Base-by-base conservation (phyloP, 2,888 invertebrate genomes). In the Brachycybe producta region DNA sequence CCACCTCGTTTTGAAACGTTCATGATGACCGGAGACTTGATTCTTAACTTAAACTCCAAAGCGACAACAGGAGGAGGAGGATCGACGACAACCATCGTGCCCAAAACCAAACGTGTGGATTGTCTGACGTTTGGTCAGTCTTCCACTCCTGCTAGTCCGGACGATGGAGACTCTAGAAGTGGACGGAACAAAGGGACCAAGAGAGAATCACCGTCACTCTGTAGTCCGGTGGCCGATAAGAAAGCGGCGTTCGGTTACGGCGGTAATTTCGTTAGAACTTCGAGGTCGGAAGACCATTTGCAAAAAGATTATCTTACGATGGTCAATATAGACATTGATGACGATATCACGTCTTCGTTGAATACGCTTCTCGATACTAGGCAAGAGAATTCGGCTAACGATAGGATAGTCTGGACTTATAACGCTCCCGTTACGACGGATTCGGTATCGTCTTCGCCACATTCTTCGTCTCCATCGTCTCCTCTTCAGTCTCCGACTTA, bases 1-100 rank as follows among this genome's bases (percentile, higher is more conserved):
- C 55, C 54, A 30, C 58, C 58, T 13, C 55, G 56, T 21, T 88
- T 85, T 71, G 90, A 90, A 71, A 86, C 90, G 51, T 94, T 87
- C 74, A 86, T 92, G 81, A 94, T 94, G 94, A 94, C 94, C 27
- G 94, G 94, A 40, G 92, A 94, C 70, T 79, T 91, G 64, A 92
- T 94, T 67, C 77, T 94, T 60, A 91, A 91, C 70, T 78, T 92
- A 21, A 54, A 54, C 34, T 49, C 54, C 35, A 51, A 54, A 34
- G 36, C 50, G 3, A 46, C 54, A 13, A 39, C 43, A n/a, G 43
- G 40, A 28, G n/a, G n/a, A n/a, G n/a, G n/a, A n/a, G n/a, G n/a
- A n/a, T 28, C 36, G 28, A 45, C 41, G 15, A 27, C 36, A 13
- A 23, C 34, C 11, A 17, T 52, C 35, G 34, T 49, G 27, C 49